Evolutionary conservation across 2,797 vertebrate species (phyloP), one percentile per base, ranked within the genome.

Genomic region (Synanceia verrucosa): DNA sequence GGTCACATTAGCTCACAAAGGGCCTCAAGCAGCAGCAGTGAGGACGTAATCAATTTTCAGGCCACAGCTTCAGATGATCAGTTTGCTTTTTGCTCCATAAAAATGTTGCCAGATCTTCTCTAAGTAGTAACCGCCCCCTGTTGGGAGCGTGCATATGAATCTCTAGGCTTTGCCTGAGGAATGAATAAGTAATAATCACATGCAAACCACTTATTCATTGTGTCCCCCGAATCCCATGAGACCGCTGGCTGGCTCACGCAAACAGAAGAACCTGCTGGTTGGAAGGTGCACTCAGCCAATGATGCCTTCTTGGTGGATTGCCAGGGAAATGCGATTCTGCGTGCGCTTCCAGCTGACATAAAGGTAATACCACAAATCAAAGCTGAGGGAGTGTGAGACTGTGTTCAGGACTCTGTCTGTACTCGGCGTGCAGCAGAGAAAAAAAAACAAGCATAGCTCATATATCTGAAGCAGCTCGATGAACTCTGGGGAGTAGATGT

Each of bases 131-230:
- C 60, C 23, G 18, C 47, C 68, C 48, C 76, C 56, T 71, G 70
- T 65, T 57, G 70, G 33, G 78, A 63, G 61, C 56, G 41, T 56
- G 48, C 26, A 63, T 60, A 57, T 76, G 44, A 65, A 72, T 70
- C 70, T 70, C 57, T 51, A 60, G 68, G 43, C 61, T 83, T 34
- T 59, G 61, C 79, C 78, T 50, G 65, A 47, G 75, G 72, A 76
- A 70, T 78, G 81, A 88, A 87, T 82, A 61, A 69, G 63, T 77
- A 79, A 87, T 86, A 78, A 87, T 79, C 72, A 66, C 79, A 86
- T 76, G 79, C 80, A 78, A 86, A 79, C 79, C 68, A 71, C 60
- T 80, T 74, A 64, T 71, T 80, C 71, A 69, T 60, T 39, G 39
- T 69, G 56, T 73, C 58, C 59, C 37, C 24, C 13, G 6, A 56